Evolutionary conservation across 2,113 vertebrate genomes (phyloP), one percentile per base, ranked within the genome.

Genomic region (Ophthalmolycus amberensis): DNA sequence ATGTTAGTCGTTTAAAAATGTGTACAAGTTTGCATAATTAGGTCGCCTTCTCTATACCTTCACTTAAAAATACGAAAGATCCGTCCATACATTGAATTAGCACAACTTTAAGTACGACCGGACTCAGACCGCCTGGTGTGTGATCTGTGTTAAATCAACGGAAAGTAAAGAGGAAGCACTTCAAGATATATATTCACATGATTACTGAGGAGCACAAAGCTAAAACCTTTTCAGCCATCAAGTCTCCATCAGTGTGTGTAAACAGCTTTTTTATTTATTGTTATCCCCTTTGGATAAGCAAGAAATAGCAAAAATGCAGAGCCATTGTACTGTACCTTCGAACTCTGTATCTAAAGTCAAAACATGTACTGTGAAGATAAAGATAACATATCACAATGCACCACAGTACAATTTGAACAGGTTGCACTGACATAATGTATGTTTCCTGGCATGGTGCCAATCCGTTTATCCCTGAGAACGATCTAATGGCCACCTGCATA

Each of bases 381-480:
- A 37, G 1, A 2, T 54, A 71, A 15, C 11, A 52, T 8, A n/a
- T 52, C 11, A 11, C 54, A 75, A 15, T 65, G 10, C 34, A 0
- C 34, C 5, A 37, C 9, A 27, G 48, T 75, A 63, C 12, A 25
- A 37, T 16, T 12, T 27, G 20, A 9, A 65, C 50, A 32, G 12
- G 38, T 15, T 62, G 6, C 67, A 54, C 58, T 50, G 42, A 75
- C 59, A 79, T 79, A 77, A 62, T 72, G 16, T 68, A 69, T 2
- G 3, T 60, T 74, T 3, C 11, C 37, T 71, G 74, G 78, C 64
- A 44, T 27, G 9, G 29, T 50, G 52, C 79, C 29, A 48, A 77
- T 80, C 85, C 75, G 59, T 60, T 91, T 83, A 91, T 80, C 68
- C 29, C 42, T 32, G 27, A 74, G 14, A 54, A 54, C 63, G 56